phyloP scores from a whole-genome alignment of 2,113 vertebrate genomes.

The Carassius gibelio region DNA sequence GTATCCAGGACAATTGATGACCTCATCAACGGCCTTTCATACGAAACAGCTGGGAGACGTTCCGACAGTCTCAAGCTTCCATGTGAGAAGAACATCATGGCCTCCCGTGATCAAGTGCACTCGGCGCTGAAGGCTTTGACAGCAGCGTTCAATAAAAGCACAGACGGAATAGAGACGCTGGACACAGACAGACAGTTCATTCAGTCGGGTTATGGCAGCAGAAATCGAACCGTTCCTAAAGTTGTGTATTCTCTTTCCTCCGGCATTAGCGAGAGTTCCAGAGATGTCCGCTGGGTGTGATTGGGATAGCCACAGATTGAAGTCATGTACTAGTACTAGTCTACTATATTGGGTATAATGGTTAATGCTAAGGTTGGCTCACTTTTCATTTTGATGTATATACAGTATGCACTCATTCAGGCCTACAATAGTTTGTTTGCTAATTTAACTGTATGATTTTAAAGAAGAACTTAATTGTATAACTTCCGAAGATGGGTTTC shows the following conservation, averaged over 20 bases:
- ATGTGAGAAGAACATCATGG: slow-evolving; percentile 54
- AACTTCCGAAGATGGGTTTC: neutral
- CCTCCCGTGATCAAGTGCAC: slow-evolving; percentile 72
- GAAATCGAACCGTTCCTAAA: slow-evolving; percentile 65
- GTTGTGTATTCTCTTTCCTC: slow-evolving; percentile 57
- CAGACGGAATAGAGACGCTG: slow-evolving; percentile 35
- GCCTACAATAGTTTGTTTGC: neutral
- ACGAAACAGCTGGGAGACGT: neutral
- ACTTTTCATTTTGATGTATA: neutral
- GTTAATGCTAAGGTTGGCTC: neutral
- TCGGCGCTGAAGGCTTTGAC: slow-evolving; percentile 73
- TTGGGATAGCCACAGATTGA: neutral
- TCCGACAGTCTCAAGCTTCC: slow-evolving; percentile 57
- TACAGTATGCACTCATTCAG: neutral
- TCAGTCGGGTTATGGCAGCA: neutral
- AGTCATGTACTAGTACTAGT: neutral
- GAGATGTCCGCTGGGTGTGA: slow-evolving; percentile 82
- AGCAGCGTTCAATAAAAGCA: slow-evolving; percentile 55
- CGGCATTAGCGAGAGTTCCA: slow-evolving; percentile 47
- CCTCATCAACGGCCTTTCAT: slow-evolving; percentile 60
- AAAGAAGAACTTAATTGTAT: neutral
- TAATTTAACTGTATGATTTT: neutral
- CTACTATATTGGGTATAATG: neutral
- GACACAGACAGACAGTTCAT: slow-evolving; percentile 35
- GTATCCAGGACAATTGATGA: slow-evolving; percentile 69